These are phyloP conservation scores for Oscheius onirici DNA, from an alignment of 2,888 invertebrate genomes.

Conservation along the genomic window DNA sequence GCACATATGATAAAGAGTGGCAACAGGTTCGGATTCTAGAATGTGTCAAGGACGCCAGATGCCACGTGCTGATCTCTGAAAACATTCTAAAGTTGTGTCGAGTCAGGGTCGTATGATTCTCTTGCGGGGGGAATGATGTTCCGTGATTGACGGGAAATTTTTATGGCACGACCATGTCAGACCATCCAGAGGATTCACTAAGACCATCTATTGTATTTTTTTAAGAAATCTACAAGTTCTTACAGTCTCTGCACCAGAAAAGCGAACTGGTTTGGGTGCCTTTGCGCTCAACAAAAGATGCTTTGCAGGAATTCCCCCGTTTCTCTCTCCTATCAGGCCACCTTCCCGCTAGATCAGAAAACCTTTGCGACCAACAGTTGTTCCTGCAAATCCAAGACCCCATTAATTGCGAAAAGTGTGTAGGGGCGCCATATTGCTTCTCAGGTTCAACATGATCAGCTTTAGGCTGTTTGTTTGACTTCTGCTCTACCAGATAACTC, in stretches of 20 bases:
- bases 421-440: too few species aligned
- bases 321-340: slow-evolving; percentile 3
- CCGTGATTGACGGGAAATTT: neutral
- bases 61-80: neutral
- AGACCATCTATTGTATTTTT: too few species aligned
- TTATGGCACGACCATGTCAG: neutral
- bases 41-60: neutral
- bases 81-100: neutral
- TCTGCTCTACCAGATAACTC: neutral
- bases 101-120: slow-evolving; percentile 1
- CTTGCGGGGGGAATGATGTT: neutral
- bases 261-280: neutral
- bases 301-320: slow-evolving; percentile 1
- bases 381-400: too few species aligned
- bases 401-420: too few species aligned
- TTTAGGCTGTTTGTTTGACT: slow-evolving; percentile 5
- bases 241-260: neutral
- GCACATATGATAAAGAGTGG: neutral
- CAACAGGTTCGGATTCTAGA: slow-evolving; percentile 8
- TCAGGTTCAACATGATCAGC: too few species aligned
- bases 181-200: neutral
- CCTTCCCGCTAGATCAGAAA: neutral
- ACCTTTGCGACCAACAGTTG: neutral
- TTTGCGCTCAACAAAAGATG: neutral
- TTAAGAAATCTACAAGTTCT: too few species aligned